Conservation (phyloP, 2,888 invertebrate genomes). For the Chrysina gloriosa region DNA sequence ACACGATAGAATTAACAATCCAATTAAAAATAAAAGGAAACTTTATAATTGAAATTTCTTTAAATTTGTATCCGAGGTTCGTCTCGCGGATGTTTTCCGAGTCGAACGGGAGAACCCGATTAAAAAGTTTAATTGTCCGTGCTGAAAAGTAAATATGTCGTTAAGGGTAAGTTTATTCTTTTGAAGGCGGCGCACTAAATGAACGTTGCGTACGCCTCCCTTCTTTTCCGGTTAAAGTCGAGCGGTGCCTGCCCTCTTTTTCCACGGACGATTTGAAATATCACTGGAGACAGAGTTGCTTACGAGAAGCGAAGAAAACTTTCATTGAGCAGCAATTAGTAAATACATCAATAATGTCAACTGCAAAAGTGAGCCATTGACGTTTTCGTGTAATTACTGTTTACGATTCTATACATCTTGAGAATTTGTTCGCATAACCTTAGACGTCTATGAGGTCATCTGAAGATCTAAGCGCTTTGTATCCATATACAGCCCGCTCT, state of each 20-base stretch:
- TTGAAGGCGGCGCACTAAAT: neutral
- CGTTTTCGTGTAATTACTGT: no score
- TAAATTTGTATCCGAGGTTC: conserved; percentile 34
- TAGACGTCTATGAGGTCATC: no score
- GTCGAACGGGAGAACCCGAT: conserved; percentile 3
- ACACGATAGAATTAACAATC: conserved; percentile 43
- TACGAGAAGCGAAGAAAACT: neutral
- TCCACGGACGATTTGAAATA: neutral
- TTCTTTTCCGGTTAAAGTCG: neutral
- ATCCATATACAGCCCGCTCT: no score
- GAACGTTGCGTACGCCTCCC: neutral
- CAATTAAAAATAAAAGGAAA: conserved; percentile 45
- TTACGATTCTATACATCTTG: no score
- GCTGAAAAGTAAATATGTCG: conserved; percentile 23
- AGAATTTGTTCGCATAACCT: no score
- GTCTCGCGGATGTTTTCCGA: neutral
- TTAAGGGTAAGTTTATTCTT: neutral
- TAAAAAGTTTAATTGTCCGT: conserved; percentile 32
- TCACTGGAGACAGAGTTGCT: neutral
- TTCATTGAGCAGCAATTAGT: neutral
- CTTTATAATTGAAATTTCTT: conserved; percentile 43
- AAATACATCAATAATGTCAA: no score
- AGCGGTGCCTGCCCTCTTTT: neutral
- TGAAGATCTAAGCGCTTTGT: no score
- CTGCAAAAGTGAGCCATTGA: no score